Percentiles rank a stretch among this genome's conserved stretches.
Evolutionary conservation across 2,113 vertebrate genomes (phyloP).

Genomic region (Hippocampus comes): DNA sequence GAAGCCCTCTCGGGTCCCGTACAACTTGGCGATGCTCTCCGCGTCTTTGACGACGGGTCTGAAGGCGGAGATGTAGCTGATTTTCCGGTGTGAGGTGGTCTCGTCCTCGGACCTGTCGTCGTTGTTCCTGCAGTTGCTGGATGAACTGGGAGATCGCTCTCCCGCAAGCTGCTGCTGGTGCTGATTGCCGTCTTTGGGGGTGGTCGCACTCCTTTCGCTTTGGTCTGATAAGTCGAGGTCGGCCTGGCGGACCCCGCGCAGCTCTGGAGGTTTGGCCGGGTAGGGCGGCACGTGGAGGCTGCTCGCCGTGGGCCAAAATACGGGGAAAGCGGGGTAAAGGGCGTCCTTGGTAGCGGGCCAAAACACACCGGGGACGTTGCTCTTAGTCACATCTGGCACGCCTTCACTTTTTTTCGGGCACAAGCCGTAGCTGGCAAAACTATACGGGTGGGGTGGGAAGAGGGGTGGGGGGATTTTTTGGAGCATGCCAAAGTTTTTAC

Average conservation of each 20-base stretch:
- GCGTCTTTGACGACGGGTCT: conserved; percentile 90
- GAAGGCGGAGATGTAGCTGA: conserved; percentile 90
- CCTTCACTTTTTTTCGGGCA: conserved; percentile 88
- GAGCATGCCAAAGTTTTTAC: conserved; percentile 89
- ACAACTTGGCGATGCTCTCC: conserved; percentile 92
- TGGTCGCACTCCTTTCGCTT: conserved; percentile 74
- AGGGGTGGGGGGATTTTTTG: conserved; percentile 89
- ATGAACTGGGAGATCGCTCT: conserved; percentile 74
- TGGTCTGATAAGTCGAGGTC: conserved; percentile 72
- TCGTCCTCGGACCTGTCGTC: conserved; percentile 82
- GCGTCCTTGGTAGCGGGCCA: conserved; percentile 76
- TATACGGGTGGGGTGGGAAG: conserved; percentile 85
- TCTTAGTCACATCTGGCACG: conserved; percentile 63
- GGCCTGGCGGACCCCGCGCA: conserved; percentile 68
- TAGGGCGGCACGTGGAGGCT: conserved; percentile 82
- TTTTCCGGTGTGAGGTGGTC: conserved; percentile 76
- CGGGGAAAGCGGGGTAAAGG: conserved; percentile 86
- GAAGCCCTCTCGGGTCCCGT: conserved; percentile 82
- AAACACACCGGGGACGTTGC: conserved; percentile 64
- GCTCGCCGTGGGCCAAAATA: conserved; percentile 89
- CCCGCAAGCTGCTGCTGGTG: conserved; percentile 61
- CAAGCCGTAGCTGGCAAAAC: conserved; percentile 88
- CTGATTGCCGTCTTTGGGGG: conserved; percentile 67
- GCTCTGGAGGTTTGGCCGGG: conserved; percentile 75
- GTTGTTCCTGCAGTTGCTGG: conserved; percentile 66